Evolutionary conservation across 2,888 invertebrate species (phyloP), one percentile per base, ranked within the genome.

Genomic region (Copidosoma aretas): DNA sequence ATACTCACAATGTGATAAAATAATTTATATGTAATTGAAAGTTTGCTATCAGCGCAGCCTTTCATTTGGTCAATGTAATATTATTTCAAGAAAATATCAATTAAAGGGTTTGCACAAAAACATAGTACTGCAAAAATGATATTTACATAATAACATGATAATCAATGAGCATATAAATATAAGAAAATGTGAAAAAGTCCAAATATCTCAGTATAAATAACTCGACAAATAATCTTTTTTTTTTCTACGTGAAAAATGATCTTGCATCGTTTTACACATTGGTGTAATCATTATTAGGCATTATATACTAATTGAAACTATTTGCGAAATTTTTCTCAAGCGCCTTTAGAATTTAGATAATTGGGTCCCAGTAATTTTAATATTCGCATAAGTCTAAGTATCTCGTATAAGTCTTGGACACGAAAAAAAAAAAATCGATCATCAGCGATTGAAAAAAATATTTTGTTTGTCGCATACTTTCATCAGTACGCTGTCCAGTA

Each of bases 221-320:
- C 54, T 4, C 17, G 56, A 64, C 52, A 17, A 51, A 60, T 60
- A 64, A 32, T 57, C 14, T 57, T 52, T 57, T 56, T 64, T 53
- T 24, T 53, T 39, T n/a, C 21, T 58, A n/a, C 39, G 60, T 39
- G n/a, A 60, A 53, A 53, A 49, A 10, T 21, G 53, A 25, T 53
- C n/a, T n/a, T n/a, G n/a, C n/a, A 8, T 32, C 32, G 32, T 5
- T 32, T 32, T 32, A n/a, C n/a, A n/a, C n/a, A n/a, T n/a, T n/a
- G n/a, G n/a, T 32, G 3, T 32, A 32, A 32, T 53, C 51, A 60
- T 19, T 15, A 43, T 54, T 64, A 60, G 61, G 46, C 39, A 64
- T 60, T 58, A 32, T 57, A 43, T 52, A 65, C 39, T 59, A 60
- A 64, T 61, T 68, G 1, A 58, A 65, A 61, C 15, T 62, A 69